Percentiles rank a stretch among this genome's conserved stretches.
phyloP scores from a whole-genome alignment of 2,113 vertebrate genomes.

The Mobula birostris region DNA sequence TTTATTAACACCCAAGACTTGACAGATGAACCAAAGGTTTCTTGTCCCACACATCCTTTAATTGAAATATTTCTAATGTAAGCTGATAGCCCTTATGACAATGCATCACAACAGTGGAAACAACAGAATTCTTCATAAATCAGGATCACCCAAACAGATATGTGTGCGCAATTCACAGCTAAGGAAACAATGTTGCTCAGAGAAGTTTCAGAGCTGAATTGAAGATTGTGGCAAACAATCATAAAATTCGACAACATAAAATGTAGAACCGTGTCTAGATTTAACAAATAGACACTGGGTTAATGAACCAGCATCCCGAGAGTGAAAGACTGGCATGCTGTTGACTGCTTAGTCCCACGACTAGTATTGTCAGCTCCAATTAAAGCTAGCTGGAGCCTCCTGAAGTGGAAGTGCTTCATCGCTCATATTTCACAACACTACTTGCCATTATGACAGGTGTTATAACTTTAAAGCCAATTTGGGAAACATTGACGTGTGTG shows the following conservation, averaged over 20 bases:
- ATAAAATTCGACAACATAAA: background rate
- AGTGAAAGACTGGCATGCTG: too few relatives aligned
- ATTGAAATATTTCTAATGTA: background rate
- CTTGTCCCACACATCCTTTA: background rate
- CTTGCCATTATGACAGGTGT: too few relatives aligned
- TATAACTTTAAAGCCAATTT: too few relatives aligned
- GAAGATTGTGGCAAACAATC: background rate
- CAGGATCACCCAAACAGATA: background rate
- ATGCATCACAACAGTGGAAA: background rate
- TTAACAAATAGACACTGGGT: background rate
- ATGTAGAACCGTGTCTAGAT: background rate
- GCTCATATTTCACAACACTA: too few relatives aligned
- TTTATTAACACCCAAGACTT: conserved; percentile 4
- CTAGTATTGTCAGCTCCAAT: too few relatives aligned
- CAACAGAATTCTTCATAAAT: background rate
- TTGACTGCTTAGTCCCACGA: too few relatives aligned
- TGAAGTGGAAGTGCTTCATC: too few relatives aligned
- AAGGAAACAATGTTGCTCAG: background rate
- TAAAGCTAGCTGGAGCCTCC: too few relatives aligned
- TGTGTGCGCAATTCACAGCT: too few relatives aligned
- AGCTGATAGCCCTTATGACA: background rate
- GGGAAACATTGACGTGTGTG: too few relatives aligned
- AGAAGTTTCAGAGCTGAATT: background rate
- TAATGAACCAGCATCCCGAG: too few relatives aligned
- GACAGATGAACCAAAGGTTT: background rate